These are phyloP conservation scores for Dysidea cf. avara DNA, from an alignment of 37 sponge, comb jelly and placozoan genomes.

Conservation along the genomic window DNA sequence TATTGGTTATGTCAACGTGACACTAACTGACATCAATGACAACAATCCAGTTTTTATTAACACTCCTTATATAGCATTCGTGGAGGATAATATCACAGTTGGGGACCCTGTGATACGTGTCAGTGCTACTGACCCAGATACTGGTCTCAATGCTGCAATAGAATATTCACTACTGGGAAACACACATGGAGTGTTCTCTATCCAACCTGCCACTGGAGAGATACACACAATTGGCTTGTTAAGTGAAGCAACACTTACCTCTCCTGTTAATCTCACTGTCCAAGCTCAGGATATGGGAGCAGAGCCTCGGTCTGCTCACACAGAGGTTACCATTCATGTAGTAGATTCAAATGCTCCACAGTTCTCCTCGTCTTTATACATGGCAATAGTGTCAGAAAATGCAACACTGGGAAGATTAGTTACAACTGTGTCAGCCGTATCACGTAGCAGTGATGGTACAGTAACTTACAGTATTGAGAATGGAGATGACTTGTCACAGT, in stretches of 20 bases:
- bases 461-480: conserved; percentile 14
- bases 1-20: background rate
- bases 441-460: background rate
- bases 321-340: conserved; percentile 30
- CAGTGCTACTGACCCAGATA: conserved; percentile 30
- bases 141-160: conserved; percentile 1
- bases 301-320: conserved; percentile 23
- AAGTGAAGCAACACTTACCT: conserved; percentile 2
- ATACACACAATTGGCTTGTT: conserved; percentile 13
- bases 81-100: conserved; percentile 38
- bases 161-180: conserved; percentile 1
- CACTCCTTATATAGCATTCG: background rate
- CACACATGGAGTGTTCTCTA: conserved; percentile 28
- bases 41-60: conserved; percentile 23
- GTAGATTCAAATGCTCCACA: conserved; percentile 63
- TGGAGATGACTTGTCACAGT: conserved; percentile 21
- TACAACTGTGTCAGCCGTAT: conserved; percentile 27
- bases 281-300: conserved; percentile 46
- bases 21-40: conserved; percentile 32
- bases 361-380: conserved; percentile 45
- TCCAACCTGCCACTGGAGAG: conserved; percentile 46
- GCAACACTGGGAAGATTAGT: conserved; percentile 19
- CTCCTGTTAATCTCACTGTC: conserved; percentile 22
- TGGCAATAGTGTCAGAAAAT: conserved; percentile 30
- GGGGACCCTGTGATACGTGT: conserved; percentile 16